phyloP scores from a whole-genome alignment of 1,140 invertebrate genomes.

The Lethrus apterus region DNA sequence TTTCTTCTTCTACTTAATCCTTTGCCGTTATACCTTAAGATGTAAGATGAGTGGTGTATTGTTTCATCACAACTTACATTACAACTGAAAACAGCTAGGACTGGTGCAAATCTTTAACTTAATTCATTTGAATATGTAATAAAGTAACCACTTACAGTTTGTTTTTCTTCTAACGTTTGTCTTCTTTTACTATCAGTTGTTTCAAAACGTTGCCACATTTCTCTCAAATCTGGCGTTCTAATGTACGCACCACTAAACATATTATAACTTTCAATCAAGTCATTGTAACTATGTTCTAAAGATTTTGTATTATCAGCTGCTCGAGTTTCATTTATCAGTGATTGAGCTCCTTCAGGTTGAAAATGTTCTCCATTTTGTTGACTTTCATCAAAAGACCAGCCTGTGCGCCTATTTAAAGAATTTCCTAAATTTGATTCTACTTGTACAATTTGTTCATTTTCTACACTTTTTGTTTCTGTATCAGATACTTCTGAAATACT shows the following conservation, averaged over 20 bases:
- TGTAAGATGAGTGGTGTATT: no score
- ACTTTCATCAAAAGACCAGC: conserved; percentile 62
- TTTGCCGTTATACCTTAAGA: no score
- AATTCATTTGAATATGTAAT: no score
- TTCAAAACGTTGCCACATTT: conserved; percentile 44
- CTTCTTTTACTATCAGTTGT: no score
- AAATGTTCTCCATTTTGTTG: conserved; percentile 14
- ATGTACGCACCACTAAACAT: conserved; percentile 44
- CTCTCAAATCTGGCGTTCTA: conserved; percentile 53
- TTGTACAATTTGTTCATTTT: not conserved
- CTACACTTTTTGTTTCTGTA: not conserved
- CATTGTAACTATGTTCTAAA: conserved; percentile 44
- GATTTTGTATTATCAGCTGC: conserved; percentile 38
- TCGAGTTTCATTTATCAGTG: no score
- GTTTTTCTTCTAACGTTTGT: no score
- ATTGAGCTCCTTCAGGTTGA: conserved; percentile 21
- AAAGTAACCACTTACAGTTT: no score
- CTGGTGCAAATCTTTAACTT: no score
- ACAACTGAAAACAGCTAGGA: no score
- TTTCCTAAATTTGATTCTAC: conserved; percentile 46
- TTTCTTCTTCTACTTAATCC: no score
- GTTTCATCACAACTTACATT: no score
- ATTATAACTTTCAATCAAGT: conserved; percentile 49
- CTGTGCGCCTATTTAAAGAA: conserved; percentile 53
- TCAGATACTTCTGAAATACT: conserved; percentile 2